A percentile compares a stretch with the other conserved stretches of the same genome.
Evolutionary conservation across 1,140 invertebrate species (phyloP).

Genomic region (Bombus waltoni): DNA sequence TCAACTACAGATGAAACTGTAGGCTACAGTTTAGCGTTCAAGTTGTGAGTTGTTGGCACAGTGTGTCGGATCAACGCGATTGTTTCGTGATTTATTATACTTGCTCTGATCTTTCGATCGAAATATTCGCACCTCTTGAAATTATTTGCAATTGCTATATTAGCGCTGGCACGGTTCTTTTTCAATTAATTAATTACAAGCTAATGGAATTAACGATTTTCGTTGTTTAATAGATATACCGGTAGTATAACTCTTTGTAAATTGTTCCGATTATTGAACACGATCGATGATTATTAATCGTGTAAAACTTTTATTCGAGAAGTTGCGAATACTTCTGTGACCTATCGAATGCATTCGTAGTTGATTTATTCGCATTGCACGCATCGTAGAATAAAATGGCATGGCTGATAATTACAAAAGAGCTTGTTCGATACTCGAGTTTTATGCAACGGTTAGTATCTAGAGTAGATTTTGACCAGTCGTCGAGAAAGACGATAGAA

Average conservation of each 20-base stretch:
- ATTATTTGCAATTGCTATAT: too few species aligned
- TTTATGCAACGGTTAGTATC: neutral
- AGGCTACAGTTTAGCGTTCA: neutral
- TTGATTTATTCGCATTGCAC: neutral
- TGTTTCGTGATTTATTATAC: neutral
- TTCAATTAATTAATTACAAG: too few species aligned
- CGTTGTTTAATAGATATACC: too few species aligned
- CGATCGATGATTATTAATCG: neutral
- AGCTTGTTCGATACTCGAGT: neutral
- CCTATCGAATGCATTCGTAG: neutral
- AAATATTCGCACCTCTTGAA: neutral
- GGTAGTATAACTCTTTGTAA: too few species aligned
- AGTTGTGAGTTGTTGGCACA: constrained; percentile 6
- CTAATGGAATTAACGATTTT: too few species aligned
- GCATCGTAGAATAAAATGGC: constrained; percentile 12
- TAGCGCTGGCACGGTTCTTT: too few species aligned
- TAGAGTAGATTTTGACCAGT: neutral
- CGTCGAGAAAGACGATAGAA: too few species aligned
- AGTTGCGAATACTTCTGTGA: neutral
- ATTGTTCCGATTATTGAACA: too few species aligned
- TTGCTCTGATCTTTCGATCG: neutral
- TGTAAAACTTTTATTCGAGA: neutral
- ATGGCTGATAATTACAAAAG: neutral
- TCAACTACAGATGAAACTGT: constrained; percentile 34
- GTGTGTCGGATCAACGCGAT: neutral